These are phyloP conservation scores for Panopea generosa DNA, from an alignment of 2,888 invertebrate species.

Conservation along the genomic window DNA sequence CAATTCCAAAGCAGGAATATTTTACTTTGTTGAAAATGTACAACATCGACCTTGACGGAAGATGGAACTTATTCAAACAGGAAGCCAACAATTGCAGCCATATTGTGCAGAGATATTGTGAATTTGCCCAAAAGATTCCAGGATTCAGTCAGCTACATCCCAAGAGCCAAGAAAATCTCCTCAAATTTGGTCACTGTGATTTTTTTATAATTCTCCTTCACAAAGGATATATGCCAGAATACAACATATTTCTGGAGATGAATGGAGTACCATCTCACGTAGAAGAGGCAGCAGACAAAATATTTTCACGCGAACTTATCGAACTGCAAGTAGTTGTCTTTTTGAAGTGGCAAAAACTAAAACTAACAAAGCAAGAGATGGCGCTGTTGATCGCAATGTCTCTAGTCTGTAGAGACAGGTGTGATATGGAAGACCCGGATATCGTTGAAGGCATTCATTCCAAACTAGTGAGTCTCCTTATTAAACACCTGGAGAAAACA, in stretches of 20 bases:
- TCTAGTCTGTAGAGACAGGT: constrained; percentile 44
- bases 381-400: constrained; percentile 53
- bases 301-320: constrained; percentile 52
- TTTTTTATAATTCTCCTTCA: constrained; percentile 58
- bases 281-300: constrained; percentile 63
- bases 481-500: constrained; percentile 28
- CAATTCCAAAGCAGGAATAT: constrained; percentile 61
- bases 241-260: constrained; percentile 53
- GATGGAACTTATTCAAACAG: constrained; percentile 53
- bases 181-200: constrained; percentile 61
- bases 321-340: constrained; percentile 37
- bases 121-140: constrained; percentile 57
- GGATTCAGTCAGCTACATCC: constrained; percentile 44
- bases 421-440: constrained; percentile 40
- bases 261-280: constrained; percentile 58
- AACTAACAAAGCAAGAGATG: constrained; percentile 46
- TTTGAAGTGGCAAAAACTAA: constrained; percentile 48
- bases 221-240: constrained; percentile 52
- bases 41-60: constrained; percentile 57
- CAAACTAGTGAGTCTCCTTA: constrained; percentile 32
- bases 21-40: constrained; percentile 55
- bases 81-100: constrained; percentile 53
- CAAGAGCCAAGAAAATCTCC: constrained; percentile 50
- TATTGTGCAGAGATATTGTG: constrained; percentile 52
- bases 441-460: constrained; percentile 46